A percentile compares a stretch with the other conserved stretches of the same genome.
These are phyloP conservation scores for Aphyosemion australe DNA, from an alignment of 2,113 vertebrate genomes.

Conservation along the genomic window DNA sequence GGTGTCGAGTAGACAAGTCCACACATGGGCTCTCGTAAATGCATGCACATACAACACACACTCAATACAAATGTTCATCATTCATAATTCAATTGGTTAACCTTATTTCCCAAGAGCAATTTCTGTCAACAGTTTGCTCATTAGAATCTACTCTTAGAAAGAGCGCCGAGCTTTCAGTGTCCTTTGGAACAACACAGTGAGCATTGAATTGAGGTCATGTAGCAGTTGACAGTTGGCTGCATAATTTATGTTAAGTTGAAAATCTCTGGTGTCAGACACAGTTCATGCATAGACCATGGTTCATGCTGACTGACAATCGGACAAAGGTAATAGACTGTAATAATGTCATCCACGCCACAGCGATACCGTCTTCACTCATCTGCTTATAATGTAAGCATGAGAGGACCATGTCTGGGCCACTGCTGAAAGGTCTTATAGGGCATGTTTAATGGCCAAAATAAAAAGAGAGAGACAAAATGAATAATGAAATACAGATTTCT, in stretches of 20 bases:
- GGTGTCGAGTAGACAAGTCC: constrained; percentile 34
- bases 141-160: constrained; percentile 64
- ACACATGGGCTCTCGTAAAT: constrained; percentile 16
- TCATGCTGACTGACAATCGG: constrained; percentile 42
- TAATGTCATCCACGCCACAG: constrained; percentile 39
- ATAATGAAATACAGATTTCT: too few species aligned
- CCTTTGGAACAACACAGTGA: constrained; percentile 62
- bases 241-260: constrained; percentile 78
- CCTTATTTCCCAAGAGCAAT: constrained; percentile 60
- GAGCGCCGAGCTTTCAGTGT: constrained; percentile 57
- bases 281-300: constrained; percentile 63
- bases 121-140: constrained; percentile 61
- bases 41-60: constrained; percentile 17
- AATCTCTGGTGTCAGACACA: constrained; percentile 64
- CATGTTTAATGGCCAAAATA: neutral
- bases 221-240: constrained; percentile 76
- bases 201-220: constrained; percentile 65
- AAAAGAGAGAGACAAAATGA: too few species aligned
- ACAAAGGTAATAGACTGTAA: constrained; percentile 51
- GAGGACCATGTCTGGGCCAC: neutral
- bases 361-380: constrained; percentile 28
- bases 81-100: constrained; percentile 60
- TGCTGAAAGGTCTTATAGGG: neutral
- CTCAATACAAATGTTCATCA: constrained; percentile 58
- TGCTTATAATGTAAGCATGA: constrained; percentile 12